Conservation (phyloP, 2,797 vertebrate species). For the Atherinosoma microstoma region DNA sequence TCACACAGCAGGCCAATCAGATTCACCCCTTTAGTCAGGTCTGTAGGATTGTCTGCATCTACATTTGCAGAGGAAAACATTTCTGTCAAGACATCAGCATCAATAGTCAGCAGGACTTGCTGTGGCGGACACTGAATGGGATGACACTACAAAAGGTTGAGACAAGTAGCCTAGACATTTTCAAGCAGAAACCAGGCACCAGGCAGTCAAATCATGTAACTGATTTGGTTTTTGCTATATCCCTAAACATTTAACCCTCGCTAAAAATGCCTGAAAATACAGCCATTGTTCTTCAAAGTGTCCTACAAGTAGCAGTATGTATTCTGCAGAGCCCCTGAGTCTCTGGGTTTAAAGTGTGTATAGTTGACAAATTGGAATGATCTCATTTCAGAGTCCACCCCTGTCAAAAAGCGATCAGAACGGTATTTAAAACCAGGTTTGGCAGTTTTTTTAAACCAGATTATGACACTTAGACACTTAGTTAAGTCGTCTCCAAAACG, state of each 20-base stretch:
- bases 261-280: background rate
- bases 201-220: too few relatives aligned
- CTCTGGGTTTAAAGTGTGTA: too few relatives aligned
- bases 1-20: background rate
- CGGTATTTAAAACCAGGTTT: too few relatives aligned
- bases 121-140: too few relatives aligned
- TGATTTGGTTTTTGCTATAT: background rate
- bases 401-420: too few relatives aligned
- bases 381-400: too few relatives aligned
- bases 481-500: too few relatives aligned
- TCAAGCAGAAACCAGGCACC: background rate
- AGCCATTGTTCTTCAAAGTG: background rate
- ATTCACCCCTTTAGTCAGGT: background rate
- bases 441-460: too few relatives aligned
- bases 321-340: too few relatives aligned
- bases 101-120: background rate
- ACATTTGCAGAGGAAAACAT: background rate
- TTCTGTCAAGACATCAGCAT: background rate
- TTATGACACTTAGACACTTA: too few relatives aligned
- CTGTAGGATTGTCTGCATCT: background rate
- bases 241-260: background rate
- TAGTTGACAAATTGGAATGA: too few relatives aligned
- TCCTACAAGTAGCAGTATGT: too few relatives aligned
- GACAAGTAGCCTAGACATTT: background rate
- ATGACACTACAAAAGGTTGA: background rate